Conservation (phyloP, 2,888 invertebrate genomes). For the Melikaiella ostensackeni region DNA sequence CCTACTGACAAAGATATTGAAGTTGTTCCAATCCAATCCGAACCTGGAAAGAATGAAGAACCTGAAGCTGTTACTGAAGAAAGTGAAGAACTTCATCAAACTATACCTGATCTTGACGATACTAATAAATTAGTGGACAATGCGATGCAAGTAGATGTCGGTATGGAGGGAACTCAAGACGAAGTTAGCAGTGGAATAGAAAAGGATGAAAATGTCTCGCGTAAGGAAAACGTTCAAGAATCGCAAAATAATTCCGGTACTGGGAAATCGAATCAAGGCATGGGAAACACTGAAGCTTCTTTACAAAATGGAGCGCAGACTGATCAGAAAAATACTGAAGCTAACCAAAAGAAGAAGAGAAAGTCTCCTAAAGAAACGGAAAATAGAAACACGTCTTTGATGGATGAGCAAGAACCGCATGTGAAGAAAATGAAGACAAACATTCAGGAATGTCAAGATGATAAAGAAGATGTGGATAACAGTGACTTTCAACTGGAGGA, state of each 20-base stretch:
- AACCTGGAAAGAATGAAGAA: constrained; percentile 64
- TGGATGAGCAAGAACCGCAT: constrained; percentile 82
- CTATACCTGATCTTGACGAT: constrained; percentile 70
- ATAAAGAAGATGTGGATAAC: constrained; percentile 57
- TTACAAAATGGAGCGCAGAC: constrained; percentile 74
- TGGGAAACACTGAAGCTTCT: constrained; percentile 82
- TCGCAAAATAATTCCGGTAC: constrained; percentile 83
- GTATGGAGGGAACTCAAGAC: constrained; percentile 75
- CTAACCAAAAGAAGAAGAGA: constrained; percentile 78
- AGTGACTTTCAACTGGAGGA: constrained; percentile 77
- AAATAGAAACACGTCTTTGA: constrained; percentile 83
- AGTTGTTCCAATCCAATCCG: constrained; percentile 53
- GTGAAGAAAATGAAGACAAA: constrained; percentile 82
- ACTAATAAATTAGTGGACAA: constrained; percentile 74
- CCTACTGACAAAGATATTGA: constrained; percentile 60
- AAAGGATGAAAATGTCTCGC: constrained; percentile 75
- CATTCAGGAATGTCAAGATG: constrained; percentile 70
- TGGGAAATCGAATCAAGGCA: constrained; percentile 85
- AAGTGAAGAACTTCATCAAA: constrained; percentile 75
- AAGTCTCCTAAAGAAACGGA: constrained; percentile 88
- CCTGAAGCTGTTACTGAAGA: constrained; percentile 62
- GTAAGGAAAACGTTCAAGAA: constrained; percentile 79
- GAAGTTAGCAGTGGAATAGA: constrained; percentile 72
- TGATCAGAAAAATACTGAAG: constrained; percentile 74
- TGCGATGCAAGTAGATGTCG: constrained; percentile 78